Base-by-base conservation (phyloP, 2,113 vertebrate genomes). In the Panthera leo region DNA sequence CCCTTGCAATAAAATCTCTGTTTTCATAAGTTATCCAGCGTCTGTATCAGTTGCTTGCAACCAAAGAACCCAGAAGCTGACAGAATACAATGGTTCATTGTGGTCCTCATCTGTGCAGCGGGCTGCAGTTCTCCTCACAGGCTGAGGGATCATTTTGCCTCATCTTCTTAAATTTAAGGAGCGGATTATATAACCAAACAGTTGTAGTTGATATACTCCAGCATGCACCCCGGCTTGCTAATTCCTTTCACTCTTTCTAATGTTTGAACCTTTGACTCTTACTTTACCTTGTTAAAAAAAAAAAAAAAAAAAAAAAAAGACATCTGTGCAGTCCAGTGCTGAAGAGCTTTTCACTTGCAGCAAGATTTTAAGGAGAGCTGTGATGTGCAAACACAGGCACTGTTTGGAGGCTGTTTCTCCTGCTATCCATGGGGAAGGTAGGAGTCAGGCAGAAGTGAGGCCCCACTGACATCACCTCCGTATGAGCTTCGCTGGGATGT, bases 11-110 rank as follows among this genome's bases (percentile, higher is more conserved):
- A 92, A 94, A 93, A 96, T 71, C 48, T 76, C 39, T 96, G 51
- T 95, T 95, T 96, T 95, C 85, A 73, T 95, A 92, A 92, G 51
- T 86, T 58, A 96, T 31, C 55, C 31, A 70, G 73, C n/a, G 34
- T 94, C 76, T 91, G 23, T 78, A 55, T 85, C 51, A 42, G 63
- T 80, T 87, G 25, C 48, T 95, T 94, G 39, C 53, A 90, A 71
- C 73, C 83, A 61, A 51, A 93, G 89, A 73, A 89, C 14, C 36
- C 39, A 21, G 23, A 91, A 95, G 42, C 34, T 89, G 18, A 67
- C 61, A 13, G 23, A 71, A 79, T 31, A 87, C 83, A 95, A 48
- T 71, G 68, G 68, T 15, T 93, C 84, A 25, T 61, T 94, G 95
- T 97, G 86, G n/a, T 78, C 42, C 55, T 85, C 61, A 9, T 86